phyloP scores from a whole-genome alignment of 1,140 invertebrate genomes.

The Lucilia sericata region DNA sequence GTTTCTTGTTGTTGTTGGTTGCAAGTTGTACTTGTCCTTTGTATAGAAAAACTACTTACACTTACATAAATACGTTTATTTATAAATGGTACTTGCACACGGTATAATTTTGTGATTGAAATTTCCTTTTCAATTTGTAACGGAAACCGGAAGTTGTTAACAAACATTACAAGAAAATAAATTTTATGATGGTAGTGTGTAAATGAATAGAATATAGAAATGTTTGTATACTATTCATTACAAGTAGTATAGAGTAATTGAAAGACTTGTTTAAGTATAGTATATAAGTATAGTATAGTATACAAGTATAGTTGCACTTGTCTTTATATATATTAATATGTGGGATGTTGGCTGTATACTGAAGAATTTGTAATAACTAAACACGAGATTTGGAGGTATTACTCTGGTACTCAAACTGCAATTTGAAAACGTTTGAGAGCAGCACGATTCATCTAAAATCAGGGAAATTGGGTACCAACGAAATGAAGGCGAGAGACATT shows the following conservation, averaged over 20 bases:
- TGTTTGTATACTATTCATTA: not conserved
- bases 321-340: too few species aligned
- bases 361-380: too few species aligned
- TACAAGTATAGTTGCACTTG: not conserved
- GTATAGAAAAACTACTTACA: not conserved
- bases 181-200: not conserved
- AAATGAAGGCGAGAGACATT: too few species aligned
- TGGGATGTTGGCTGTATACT: too few species aligned
- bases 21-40: not conserved
- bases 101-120: conserved; percentile 36
- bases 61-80: not conserved
- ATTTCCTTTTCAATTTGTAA: conserved; percentile 40
- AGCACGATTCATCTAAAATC: too few species aligned
- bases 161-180: conserved; percentile 34
- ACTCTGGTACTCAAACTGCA: too few species aligned
- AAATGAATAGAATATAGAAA: not conserved
- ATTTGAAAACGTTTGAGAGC: too few species aligned
- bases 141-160: conserved; percentile 42
- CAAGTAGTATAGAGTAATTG: too few species aligned
- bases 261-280: not conserved
- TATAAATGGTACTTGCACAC: not conserved
- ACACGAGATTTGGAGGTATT: too few species aligned
- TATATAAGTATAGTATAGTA: not conserved
- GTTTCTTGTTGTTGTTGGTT: not conserved
- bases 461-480: too few species aligned